Evolutionary conservation across 2,888 invertebrate species (phyloP).

Genomic region (Lissonota sp.): DNA sequence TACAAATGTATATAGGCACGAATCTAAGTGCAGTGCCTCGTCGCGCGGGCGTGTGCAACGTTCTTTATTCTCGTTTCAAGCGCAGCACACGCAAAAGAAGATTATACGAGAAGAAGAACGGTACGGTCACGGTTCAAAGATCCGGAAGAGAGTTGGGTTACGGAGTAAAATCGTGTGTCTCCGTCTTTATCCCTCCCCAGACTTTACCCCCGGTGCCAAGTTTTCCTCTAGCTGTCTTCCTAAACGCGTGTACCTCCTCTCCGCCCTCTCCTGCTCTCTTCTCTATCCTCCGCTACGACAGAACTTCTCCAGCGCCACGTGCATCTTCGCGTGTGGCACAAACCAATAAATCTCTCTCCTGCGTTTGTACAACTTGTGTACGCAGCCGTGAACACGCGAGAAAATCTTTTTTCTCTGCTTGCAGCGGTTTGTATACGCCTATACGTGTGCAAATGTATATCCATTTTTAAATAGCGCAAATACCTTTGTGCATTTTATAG

Average conservation of each 20-base stretch:
- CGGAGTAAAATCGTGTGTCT: conserved; percentile 64
- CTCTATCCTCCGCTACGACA: neutral
- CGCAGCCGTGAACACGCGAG: conserved; percentile 68
- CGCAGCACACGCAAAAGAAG: conserved; percentile 66
- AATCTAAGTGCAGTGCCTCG: conserved; percentile 54
- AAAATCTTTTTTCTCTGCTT: conserved; percentile 33
- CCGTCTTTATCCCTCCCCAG: conserved; percentile 17
- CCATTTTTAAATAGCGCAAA: neutral
- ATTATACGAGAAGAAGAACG: conserved; percentile 62
- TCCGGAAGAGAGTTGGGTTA: conserved; percentile 69
- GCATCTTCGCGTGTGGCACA: conserved; percentile 67
- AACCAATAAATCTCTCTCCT: conserved; percentile 66
- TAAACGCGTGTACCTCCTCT: conserved; percentile 31
- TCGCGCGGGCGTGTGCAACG: conserved; percentile 48
- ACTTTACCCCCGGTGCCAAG: neutral
- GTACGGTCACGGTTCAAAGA: conserved; percentile 70
- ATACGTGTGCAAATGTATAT: conserved; percentile 13
- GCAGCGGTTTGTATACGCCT: neutral
- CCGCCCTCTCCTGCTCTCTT: neutral
- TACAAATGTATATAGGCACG: conserved; percentile 53
- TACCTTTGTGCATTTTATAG: neutral
- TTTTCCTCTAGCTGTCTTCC: neutral
- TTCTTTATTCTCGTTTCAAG: conserved; percentile 65
- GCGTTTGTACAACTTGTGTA: conserved; percentile 68
- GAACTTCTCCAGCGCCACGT: conserved; percentile 31